Evolutionary conservation across 2,113 vertebrate genomes (phyloP).

Genomic region (Scomber colias): DNA sequence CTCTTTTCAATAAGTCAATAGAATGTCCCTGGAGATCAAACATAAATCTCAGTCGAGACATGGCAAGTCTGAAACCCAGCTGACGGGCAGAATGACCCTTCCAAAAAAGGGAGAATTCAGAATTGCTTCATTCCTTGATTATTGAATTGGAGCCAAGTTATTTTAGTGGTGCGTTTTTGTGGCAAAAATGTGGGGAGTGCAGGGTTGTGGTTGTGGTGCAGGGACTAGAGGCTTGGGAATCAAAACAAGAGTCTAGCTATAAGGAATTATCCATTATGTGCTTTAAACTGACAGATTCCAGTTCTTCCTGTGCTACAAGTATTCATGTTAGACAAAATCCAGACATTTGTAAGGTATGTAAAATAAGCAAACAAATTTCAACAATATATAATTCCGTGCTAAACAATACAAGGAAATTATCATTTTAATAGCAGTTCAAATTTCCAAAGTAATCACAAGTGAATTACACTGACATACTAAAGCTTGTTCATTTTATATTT

Average conservation of each 20-base stretch:
- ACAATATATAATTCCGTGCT: neutral
- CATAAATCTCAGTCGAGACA: conserved; percentile 55
- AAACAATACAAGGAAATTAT: neutral
- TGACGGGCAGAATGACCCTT: conserved; percentile 30
- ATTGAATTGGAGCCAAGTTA: conserved; percentile 65
- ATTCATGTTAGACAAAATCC: conserved; percentile 10
- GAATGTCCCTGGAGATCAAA: conserved; percentile 39
- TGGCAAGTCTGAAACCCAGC: conserved; percentile 13
- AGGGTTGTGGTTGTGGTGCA: conserved; percentile 11
- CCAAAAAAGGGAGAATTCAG: conserved; percentile 76
- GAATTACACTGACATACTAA: neutral
- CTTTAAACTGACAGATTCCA: conserved; percentile 17
- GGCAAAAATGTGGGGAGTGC: conserved; percentile 62
- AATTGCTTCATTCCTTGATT: conserved; percentile 62
- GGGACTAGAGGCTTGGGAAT: conserved; percentile 36
- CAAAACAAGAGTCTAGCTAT: conserved; percentile 34
- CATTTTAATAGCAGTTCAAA: neutral
- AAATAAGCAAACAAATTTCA: no score
- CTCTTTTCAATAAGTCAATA: conserved; percentile 30
- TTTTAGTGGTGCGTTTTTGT: conserved; percentile 76
- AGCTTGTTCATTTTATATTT: neutral
- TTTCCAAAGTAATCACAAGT: neutral
- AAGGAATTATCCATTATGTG: conserved; percentile 11
- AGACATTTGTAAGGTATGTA: neutral
- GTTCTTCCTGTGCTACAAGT: conserved; percentile 16